Evolutionary conservation across 2,888 invertebrate genomes (phyloP).

Genomic region (Torymus tubicola): DNA sequence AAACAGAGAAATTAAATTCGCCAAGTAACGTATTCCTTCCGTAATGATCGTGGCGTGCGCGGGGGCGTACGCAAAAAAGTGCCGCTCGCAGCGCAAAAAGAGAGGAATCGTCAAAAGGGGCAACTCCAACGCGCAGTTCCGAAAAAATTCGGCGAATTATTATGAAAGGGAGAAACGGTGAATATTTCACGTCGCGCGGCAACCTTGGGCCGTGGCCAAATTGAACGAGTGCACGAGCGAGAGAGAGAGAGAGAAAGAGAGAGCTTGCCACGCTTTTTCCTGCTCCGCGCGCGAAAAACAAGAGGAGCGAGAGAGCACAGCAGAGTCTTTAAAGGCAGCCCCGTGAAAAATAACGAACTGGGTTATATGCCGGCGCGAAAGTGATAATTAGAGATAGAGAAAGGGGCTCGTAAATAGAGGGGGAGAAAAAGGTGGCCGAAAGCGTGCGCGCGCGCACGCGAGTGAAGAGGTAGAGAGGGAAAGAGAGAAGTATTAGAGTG

Average conservation of each 20-base stretch:
- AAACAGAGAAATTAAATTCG: too few relatives aligned
- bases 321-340: conserved; percentile 5
- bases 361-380: conserved; percentile 35
- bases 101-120: too few relatives aligned
- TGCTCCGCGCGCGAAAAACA: too few relatives aligned
- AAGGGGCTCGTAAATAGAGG: conserved; percentile 3
- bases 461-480: neutral
- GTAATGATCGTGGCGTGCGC: too few relatives aligned
- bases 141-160: conserved; percentile 7
- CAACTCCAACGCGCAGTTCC: neutral
- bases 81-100: too few relatives aligned
- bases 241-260: too few relatives aligned
- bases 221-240: neutral
- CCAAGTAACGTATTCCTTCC: too few relatives aligned
- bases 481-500: conserved; percentile 45
- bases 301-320: too few relatives aligned
- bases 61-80: too few relatives aligned
- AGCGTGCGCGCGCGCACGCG: neutral
- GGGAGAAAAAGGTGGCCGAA: conserved; percentile 33
- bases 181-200: conserved; percentile 14
- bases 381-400: conserved; percentile 46
- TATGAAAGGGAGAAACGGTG: neutral
- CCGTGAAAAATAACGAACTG: conserved; percentile 51
- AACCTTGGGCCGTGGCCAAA: conserved; percentile 25
- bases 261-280: too few relatives aligned